Evolutionary conservation across 23 tunicate species (phyloP).

Genomic region (Diplosoma virens): DNA sequence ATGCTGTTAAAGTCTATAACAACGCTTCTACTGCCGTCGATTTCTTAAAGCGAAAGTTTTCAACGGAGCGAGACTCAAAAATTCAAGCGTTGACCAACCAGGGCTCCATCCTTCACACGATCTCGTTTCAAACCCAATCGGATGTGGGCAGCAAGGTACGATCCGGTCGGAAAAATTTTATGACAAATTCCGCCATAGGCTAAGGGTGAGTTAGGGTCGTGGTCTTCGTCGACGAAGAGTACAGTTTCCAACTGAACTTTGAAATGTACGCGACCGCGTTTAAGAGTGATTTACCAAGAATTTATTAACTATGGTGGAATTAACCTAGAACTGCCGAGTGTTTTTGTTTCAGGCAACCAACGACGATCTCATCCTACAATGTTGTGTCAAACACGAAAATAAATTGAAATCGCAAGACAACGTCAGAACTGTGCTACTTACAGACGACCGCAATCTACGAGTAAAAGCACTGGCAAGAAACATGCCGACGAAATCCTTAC

Average conservation of each 20-base stretch:
- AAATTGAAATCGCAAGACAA: neutral
- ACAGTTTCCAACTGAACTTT: too few species aligned
- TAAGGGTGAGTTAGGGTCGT: too few species aligned
- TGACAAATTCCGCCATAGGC: too few species aligned
- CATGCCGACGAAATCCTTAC: slow-evolving; percentile 54
- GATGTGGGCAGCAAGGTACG: slow-evolving; percentile 24
- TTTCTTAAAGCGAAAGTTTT: slow-evolving; percentile 37
- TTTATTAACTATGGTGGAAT: too few species aligned
- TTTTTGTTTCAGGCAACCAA: slow-evolving; percentile 42
- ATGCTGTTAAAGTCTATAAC: slow-evolving; percentile 48
- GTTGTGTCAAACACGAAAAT: slow-evolving; percentile 35
- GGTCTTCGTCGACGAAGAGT: too few species aligned
- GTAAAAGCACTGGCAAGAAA: slow-evolving; percentile 57
- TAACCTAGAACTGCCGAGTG: neutral
- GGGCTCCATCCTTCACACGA: slow-evolving; percentile 49
- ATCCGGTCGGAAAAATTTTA: too few species aligned
- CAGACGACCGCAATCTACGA: slow-evolving; percentile 83
- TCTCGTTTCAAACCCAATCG: slow-evolving; percentile 39
- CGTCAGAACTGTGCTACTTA: slow-evolving; percentile 46
- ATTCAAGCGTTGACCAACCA: slow-evolving; percentile 53
- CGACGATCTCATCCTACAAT: slow-evolving; percentile 74
- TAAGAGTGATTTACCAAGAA: too few species aligned
- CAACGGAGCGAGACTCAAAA: slow-evolving; percentile 10
- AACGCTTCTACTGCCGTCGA: slow-evolving; percentile 40
- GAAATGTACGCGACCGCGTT: too few species aligned